phyloP scores from a whole-genome alignment of 1,140 invertebrate species.

The Cataglyphis hispanica region DNA sequence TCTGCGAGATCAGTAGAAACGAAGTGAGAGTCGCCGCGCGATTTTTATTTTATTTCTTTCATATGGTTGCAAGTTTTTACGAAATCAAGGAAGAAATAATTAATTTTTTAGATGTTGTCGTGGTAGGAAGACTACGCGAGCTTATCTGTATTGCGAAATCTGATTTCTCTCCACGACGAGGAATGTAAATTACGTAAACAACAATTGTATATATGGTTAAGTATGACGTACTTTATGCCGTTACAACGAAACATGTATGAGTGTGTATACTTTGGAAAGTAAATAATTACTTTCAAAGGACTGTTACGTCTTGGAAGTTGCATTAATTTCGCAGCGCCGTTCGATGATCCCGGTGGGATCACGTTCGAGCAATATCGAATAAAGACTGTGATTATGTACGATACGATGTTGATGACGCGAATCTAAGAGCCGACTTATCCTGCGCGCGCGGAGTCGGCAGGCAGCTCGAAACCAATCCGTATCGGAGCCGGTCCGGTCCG shows the following conservation, averaged over 20 bases:
- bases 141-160: background rate
- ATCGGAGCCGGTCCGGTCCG: conserved; percentile 57
- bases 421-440: conserved; percentile 68
- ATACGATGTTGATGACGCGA: conserved; percentile 74
- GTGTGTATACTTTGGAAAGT: conserved; percentile 39
- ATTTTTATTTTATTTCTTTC: too few relatives aligned
- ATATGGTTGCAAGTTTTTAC: background rate
- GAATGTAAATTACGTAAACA: conserved; percentile 44
- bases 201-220: conserved; percentile 6
- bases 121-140: background rate
- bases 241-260: conserved; percentile 22
- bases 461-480: conserved; percentile 58
- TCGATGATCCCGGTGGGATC: conserved; percentile 75
- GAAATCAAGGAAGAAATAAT: conserved; percentile 31
- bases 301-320: conserved; percentile 55
- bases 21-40: background rate
- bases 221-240: background rate
- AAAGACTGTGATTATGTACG: conserved; percentile 83
- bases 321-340: conserved; percentile 68
- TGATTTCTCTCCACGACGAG: conserved; percentile 25
- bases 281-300: conserved; percentile 60
- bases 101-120: background rate
- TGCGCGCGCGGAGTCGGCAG: conserved; percentile 19
- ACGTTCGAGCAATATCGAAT: conserved; percentile 82
- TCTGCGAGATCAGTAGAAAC: too few relatives aligned